Evolutionary conservation across 2,113 vertebrate genomes (phyloP).

Genomic region (Passer domesticus): DNA sequence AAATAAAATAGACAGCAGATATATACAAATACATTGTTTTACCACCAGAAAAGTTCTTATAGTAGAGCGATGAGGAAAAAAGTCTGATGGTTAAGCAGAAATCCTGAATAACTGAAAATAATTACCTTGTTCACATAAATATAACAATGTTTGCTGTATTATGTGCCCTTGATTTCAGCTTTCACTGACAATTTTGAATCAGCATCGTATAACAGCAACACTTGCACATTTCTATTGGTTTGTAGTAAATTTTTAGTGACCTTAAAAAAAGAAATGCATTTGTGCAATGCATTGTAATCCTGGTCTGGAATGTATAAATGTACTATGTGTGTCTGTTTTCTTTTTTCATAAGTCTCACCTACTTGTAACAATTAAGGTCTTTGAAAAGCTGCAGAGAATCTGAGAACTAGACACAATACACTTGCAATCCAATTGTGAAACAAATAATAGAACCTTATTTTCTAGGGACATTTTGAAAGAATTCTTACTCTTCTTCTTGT

Average conservation of each 20-base stretch:
- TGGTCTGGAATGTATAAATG: neutral
- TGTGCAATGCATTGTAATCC: neutral
- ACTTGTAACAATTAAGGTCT: neutral
- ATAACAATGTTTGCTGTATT: neutral
- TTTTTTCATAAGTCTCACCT: neutral
- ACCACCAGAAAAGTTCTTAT: neutral
- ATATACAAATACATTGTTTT: neutral
- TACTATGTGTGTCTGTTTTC: fast-evolving
- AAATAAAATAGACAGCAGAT: neutral
- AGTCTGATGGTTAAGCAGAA: neutral
- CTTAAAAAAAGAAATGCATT: neutral
- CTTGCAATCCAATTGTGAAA: neutral
- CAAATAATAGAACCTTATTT: neutral
- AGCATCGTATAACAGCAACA: neutral
- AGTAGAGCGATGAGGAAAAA: neutral
- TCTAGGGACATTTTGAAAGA: neutral
- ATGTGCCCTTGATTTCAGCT: neutral
- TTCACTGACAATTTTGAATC: neutral
- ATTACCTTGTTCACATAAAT: neutral
- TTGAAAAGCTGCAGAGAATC: neutral
- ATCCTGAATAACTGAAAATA: neutral
- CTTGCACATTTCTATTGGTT: neutral
- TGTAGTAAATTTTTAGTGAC: neutral
- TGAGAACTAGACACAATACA: neutral
- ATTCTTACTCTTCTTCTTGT: neutral